phyloP scores from a whole-genome alignment of 2,113 vertebrate genomes.

The Herpailurus yagouaroundi region DNA sequence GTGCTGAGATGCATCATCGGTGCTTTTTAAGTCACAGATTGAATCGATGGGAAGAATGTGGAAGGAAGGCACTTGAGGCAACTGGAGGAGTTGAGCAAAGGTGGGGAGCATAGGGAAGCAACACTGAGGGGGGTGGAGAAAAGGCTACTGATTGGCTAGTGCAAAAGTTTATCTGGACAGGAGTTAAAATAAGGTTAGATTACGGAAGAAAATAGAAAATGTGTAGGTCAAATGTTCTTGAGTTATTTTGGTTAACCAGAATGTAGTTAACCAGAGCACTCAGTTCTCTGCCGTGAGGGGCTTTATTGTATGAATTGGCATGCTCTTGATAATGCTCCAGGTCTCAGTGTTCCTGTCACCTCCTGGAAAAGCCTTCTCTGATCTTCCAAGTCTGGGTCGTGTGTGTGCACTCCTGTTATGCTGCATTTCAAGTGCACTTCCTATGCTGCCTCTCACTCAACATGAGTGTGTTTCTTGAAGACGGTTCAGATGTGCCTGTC shows the following conservation, averaged over 20 bases:
- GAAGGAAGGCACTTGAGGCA: not conserved
- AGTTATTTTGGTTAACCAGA: slow-evolving; percentile 22
- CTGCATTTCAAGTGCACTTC: not conserved
- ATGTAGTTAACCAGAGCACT: not conserved
- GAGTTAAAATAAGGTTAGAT: not conserved
- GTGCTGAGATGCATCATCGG: not conserved
- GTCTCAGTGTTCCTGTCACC: not conserved
- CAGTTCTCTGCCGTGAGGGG: not conserved
- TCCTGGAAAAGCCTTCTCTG: not conserved
- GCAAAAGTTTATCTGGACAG: not conserved
- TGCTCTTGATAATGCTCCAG: not conserved
- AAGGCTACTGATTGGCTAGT: not conserved
- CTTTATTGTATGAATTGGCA: not conserved
- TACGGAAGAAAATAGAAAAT: not conserved
- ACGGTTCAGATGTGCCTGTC: not conserved
- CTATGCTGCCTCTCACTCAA: not conserved
- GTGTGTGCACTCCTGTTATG: not conserved
- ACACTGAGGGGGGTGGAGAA: not conserved
- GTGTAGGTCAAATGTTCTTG: not conserved
- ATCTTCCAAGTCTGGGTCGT: not conserved
- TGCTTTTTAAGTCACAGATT: not conserved
- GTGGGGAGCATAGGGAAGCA: not conserved
- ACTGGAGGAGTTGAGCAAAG: not conserved
- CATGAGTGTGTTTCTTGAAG: not conserved
- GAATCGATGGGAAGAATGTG: not conserved